These are phyloP conservation scores for Heteronetta atricapilla DNA, from an alignment of 2,113 vertebrate genomes.

Conservation along the genomic window DNA sequence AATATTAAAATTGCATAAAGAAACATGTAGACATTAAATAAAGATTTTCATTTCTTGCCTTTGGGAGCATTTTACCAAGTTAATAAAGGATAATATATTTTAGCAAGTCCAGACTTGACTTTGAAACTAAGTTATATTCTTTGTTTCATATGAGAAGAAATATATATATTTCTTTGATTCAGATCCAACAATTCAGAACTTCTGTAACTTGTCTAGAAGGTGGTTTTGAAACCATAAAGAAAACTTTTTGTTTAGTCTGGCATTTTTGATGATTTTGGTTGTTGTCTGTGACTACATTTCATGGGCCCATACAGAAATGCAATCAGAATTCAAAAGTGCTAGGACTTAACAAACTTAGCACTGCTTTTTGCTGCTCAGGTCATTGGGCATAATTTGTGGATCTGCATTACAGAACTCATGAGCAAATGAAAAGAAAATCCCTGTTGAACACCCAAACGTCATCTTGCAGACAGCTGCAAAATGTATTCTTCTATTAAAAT, in stretches of 20 bases:
- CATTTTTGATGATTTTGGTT: background rate
- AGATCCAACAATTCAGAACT: background rate
- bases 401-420: background rate
- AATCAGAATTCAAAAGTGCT: background rate
- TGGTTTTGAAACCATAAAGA: background rate
- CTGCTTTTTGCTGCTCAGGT: background rate
- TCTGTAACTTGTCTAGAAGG: background rate
- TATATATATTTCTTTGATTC: background rate
- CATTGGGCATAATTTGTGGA: background rate
- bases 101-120: slow-evolving; percentile 7
- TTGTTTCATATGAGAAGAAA: background rate
- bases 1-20: background rate
- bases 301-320: background rate
- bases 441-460: background rate
- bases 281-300: background rate
- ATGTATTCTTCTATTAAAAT: background rate
- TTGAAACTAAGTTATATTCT: background rate
- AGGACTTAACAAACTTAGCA: background rate
- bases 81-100: background rate
- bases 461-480: background rate
- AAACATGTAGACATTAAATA: background rate
- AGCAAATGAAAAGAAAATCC: background rate
- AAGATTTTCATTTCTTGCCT: slow-evolving; percentile 5
- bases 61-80: background rate
- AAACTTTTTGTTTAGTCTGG: background rate